phyloP scores from a whole-genome alignment of 2,113 vertebrate genomes.

The Psettodes erumei region DNA sequence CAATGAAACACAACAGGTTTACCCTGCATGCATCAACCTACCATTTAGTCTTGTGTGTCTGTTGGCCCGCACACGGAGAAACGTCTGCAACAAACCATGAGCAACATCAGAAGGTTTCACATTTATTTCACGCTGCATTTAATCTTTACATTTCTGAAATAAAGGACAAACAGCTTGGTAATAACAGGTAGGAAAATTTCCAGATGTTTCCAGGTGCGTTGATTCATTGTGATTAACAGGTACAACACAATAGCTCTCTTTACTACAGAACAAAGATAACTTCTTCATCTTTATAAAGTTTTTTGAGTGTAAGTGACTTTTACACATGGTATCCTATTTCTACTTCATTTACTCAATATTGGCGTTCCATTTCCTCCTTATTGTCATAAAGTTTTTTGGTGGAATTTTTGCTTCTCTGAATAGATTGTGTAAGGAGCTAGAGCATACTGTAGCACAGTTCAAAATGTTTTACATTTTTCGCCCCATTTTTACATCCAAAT shows the following conservation, averaged over 20 bases:
- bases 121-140: background rate
- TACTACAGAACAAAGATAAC: background rate
- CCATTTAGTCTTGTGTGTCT: constrained; percentile 96
- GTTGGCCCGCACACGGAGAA: constrained; percentile 94
- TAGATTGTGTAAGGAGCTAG: background rate
- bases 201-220: background rate
- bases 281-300: background rate
- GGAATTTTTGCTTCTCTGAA: background rate
- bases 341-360: background rate
- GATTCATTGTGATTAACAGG: background rate
- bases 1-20: constrained; percentile 37
- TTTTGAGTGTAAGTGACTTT: background rate
- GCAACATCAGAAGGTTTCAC: background rate
- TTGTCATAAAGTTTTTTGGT: background rate
- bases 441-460: background rate
- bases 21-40: constrained; percentile 76
- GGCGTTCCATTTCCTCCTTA: background rate
- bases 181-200: background rate
- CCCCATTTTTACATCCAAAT: background rate
- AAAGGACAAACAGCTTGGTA: background rate
- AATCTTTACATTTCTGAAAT: background rate
- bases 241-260: background rate
- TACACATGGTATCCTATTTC: background rate
- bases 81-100: constrained; percentile 84
- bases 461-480: background rate